Conservation (phyloP, 2,113 vertebrate genomes). For the Zapus hudsonius region DNA sequence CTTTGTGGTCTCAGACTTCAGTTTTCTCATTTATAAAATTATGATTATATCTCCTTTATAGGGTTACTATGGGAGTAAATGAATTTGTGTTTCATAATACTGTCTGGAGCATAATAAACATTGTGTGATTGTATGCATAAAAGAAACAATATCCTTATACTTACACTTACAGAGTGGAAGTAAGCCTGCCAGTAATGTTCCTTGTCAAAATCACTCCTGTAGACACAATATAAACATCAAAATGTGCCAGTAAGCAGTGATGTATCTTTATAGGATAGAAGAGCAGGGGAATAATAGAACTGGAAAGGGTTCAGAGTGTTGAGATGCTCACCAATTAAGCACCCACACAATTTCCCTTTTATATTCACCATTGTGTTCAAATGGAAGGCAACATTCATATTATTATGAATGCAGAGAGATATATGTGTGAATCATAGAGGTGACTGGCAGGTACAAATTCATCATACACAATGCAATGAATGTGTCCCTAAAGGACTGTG, state of each 20-base stretch:
- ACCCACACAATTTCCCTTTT: background rate
- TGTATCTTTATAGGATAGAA: background rate
- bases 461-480: background rate
- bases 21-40: background rate
- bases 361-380: background rate
- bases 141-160: background rate
- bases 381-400: background rate
- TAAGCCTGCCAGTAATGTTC: slow-evolving; percentile 4
- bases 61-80: background rate
- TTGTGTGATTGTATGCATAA: background rate
- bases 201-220: background rate
- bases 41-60: background rate
- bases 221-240: background rate
- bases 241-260: background rate
- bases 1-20: background rate
- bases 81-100: background rate
- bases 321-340: background rate
- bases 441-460: background rate
- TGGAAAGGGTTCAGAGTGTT: background rate
- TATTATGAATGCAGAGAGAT: background rate
- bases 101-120: background rate
- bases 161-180: background rate
- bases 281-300: background rate
- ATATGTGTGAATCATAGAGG: background rate
- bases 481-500: background rate